Conservation (phyloP, 1,140 invertebrate genomes). For the Ostrea denselamellosa region DNA sequence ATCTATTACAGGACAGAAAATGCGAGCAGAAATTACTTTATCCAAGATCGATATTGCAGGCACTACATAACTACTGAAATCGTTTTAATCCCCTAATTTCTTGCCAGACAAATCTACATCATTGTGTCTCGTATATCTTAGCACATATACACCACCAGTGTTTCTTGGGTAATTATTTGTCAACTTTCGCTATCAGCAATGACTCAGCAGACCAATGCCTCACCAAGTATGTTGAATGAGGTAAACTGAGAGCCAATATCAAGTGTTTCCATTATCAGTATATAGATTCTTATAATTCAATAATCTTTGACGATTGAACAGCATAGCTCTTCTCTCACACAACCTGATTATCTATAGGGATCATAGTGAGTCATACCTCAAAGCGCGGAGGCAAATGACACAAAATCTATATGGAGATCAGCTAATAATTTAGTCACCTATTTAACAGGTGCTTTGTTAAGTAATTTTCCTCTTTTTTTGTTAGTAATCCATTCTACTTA, state of each 20-base stretch:
- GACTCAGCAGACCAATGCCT: not conserved
- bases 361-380: not conserved
- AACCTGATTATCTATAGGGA: not conserved
- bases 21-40: not conserved
- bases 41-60: not conserved
- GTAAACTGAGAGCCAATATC: not conserved
- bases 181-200: slow-evolving; percentile 2
- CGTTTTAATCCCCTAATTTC: not conserved
- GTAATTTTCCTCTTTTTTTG: slow-evolving; percentile 1
- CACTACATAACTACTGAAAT: not conserved
- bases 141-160: not conserved
- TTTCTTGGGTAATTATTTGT: not conserved
- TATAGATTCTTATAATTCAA: slow-evolving; percentile 25
- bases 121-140: slow-evolving; percentile 9
- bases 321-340: not conserved
- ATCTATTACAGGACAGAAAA: not conserved
- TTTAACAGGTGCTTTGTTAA: slow-evolving; percentile 35
- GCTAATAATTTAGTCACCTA: slow-evolving; percentile 30
- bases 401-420: slow-evolving; percentile 28
- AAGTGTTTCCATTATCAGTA: not conserved
- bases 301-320: slow-evolving; percentile 28
- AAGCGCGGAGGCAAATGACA: not conserved
- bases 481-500: not conserved
- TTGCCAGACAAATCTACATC: slow-evolving; percentile 4
- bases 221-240: not conserved